Percentiles rank a stretch among this genome's conserved stretches.
Evolutionary conservation across 2,797 vertebrate genomes (phyloP).

Genomic region (Centropyge bicolor): DNA sequence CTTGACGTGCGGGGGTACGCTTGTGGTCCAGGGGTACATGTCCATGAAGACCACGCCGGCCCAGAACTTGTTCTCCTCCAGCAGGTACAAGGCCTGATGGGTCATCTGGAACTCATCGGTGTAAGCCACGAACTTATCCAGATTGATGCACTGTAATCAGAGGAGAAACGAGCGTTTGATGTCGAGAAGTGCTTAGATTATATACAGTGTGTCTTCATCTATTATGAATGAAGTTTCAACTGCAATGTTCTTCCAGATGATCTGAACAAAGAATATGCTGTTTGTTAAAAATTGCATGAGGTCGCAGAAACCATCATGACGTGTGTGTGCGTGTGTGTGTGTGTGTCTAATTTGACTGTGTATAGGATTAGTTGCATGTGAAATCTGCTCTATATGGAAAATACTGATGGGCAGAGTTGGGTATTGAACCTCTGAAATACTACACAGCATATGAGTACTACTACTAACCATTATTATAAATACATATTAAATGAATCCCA

Average conservation of each 20-base stretch:
- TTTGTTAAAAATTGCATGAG: not conserved
- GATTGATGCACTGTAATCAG: slow-evolving; percentile 88
- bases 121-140: slow-evolving; percentile 95
- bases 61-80: slow-evolving; percentile 95
- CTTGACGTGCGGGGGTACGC: slow-evolving; percentile 88
- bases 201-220: not conserved
- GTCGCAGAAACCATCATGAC: not conserved
- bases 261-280: not conserved
- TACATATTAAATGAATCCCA: too few species aligned
- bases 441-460: too few species aligned
- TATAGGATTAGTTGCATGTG: not conserved
- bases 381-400: slow-evolving; percentile 2
- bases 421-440: not conserved
- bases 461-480: too few species aligned
- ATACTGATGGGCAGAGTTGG: not conserved
- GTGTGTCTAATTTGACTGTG: slow-evolving; percentile 1
- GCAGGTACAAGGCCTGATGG: slow-evolving; percentile 87
- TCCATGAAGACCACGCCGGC: slow-evolving; percentile 92
- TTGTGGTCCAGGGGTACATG: slow-evolving; percentile 85
- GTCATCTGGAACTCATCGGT: slow-evolving; percentile 90
- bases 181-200: not conserved
- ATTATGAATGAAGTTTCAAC: not conserved
- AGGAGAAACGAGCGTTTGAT: slow-evolving; percentile 9
- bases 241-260: not conserved
- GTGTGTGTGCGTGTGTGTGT: not conserved